Evolutionary conservation across 2,888 invertebrate species (phyloP).

Genomic region (Meliscaeva auricollis): DNA sequence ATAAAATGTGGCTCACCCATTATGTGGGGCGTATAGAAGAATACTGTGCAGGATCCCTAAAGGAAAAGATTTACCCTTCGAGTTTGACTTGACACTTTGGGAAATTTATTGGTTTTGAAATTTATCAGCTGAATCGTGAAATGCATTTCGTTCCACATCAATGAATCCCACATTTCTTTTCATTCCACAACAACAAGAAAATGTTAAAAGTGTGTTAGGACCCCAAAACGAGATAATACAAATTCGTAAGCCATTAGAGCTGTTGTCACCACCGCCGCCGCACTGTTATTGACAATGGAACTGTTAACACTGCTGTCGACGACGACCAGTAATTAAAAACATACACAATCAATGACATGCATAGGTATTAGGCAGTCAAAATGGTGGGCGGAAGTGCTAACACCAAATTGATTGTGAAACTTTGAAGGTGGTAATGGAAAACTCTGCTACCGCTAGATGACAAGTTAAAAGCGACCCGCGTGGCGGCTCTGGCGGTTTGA

Average conservation of each 20-base stretch:
- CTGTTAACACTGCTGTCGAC: conserved; percentile 40
- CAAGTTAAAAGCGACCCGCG: conserved; percentile 47
- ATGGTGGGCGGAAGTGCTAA: conserved; percentile 55
- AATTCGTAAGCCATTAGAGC: conserved; percentile 17
- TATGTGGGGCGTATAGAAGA: not conserved
- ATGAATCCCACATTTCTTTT: not conserved
- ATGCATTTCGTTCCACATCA: conserved; percentile 40
- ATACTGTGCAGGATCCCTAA: not conserved
- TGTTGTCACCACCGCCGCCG: not conserved
- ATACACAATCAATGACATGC: conserved; percentile 44
- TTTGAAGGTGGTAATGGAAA: conserved; percentile 45
- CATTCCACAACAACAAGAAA: conserved; percentile 16
- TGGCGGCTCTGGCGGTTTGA: not conserved
- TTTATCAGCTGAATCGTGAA: conserved; percentile 61
- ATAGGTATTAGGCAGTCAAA: conserved; percentile 12
- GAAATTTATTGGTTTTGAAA: conserved; percentile 32
- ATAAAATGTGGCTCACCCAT: conserved; percentile 46
- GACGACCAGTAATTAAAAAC: conserved; percentile 62
- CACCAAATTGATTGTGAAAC: conserved; percentile 35
- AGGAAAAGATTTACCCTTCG: conserved; percentile 39
- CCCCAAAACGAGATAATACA: conserved; percentile 16
- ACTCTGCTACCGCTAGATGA: conserved; percentile 35
- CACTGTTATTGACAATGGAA: conserved; percentile 39
- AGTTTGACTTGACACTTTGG: conserved; percentile 20
- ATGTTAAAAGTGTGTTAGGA: conserved; percentile 5